Evolutionary conservation across 2,888 invertebrate species (phyloP).

Genomic region (Nymphalis polychloros): DNA sequence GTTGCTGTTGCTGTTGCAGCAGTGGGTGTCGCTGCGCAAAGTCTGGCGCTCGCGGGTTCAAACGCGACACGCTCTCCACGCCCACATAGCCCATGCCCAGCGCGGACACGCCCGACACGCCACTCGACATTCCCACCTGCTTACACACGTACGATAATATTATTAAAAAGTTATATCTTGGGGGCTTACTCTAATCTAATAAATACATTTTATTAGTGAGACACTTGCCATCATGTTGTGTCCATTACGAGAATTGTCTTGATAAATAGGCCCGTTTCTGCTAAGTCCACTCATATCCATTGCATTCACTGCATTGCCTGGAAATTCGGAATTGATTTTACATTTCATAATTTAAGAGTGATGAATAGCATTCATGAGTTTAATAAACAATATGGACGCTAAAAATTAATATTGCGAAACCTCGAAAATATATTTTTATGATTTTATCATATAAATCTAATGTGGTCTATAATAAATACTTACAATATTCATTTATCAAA

Average conservation of each 20-base stretch:
- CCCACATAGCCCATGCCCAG: constrained; percentile 57
- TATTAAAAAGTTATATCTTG: not conserved
- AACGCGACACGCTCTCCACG: constrained; percentile 71
- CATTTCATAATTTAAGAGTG: not conserved
- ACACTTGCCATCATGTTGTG: constrained; percentile 75
- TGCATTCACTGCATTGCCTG: constrained; percentile 70
- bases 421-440: too few relatives aligned
- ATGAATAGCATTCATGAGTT: not conserved
- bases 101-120: constrained; percentile 34
- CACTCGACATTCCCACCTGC: constrained; percentile 44
- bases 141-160: not conserved
- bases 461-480: too few relatives aligned
- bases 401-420: too few relatives aligned
- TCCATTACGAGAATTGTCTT: constrained; percentile 74
- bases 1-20: constrained; percentile 46
- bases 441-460: too few relatives aligned
- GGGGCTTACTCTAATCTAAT: not conserved
- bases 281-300: constrained; percentile 73
- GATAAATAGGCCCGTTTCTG: constrained; percentile 76
- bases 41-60: constrained; percentile 78
- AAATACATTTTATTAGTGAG: not conserved
- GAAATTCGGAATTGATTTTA: constrained; percentile 13
- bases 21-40: constrained; percentile 72
- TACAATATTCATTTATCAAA: too few relatives aligned
- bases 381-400: too few relatives aligned